Evolutionary conservation across 1,140 invertebrate species (phyloP), one percentile per base, ranked within the genome.

Genomic region (Hormaphis cornu): DNA sequence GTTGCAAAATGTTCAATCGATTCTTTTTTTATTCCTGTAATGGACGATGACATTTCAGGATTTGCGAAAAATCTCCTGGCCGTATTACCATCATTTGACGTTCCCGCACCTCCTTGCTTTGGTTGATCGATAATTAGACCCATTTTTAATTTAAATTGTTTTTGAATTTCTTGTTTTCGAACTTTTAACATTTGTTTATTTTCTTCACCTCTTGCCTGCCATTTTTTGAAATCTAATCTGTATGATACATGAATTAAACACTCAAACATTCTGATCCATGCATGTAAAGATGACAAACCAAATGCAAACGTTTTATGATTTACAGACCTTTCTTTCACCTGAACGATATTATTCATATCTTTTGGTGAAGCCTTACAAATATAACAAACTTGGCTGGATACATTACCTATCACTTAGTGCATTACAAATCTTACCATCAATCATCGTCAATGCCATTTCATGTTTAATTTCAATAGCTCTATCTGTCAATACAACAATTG

Each of bases 241-340:
- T 72, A 56, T 1, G 69, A 71, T 44, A 71, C 50, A 30, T 69
- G 50, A 3, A 72, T 20, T 2, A 54, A 30, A 42, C 52, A 71
- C 46, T 72, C 70, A 35, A 69, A 69, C 16, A 56, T 66, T 18
- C 70, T 44, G 16, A 71, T 72, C 52, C 61, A 71, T 2, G 70
- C 10, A 48, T 72, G 72, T 9, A 72, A 59, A 24, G 72, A 37
- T 33, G 33, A 58, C 16, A 70, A 28, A 10, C 53, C 69, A n/a
- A 54, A 53, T 42, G 24, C 26, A 58, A 71, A 44, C 10, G 58
- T 22, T 12, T 24, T 48, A 18, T 44, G 46, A 28, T 69, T 44
- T 20, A 71, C 46, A 26, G 40, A 14, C 10, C 40, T 69, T 50
- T 69, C 16, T 5, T n/a, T 10, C 6, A 42, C 42, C 10, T 33